Base-by-base conservation (phyloP, 2,797 vertebrate species). In the Etheostoma perlongum region DNA sequence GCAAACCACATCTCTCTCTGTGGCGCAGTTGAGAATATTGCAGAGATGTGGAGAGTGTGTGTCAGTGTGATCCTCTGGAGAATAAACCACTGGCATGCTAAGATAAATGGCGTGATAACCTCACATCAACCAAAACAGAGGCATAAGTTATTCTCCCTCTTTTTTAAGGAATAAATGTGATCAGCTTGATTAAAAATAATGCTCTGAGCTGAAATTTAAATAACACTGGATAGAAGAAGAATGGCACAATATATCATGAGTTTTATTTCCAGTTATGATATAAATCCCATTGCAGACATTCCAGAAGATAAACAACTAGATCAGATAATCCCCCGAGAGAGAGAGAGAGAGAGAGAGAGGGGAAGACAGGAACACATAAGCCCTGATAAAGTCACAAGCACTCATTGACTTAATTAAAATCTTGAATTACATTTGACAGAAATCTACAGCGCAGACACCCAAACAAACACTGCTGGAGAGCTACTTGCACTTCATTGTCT, bases 301-400 rank as follows among this genome's bases (percentile, higher is more conserved):
- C 75, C 18, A 11, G 52, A 30, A 70, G 44, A 63, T 36, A 46
- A 77, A 55, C 10, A 0, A 33, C 48, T 57, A 52, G 30, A 64
- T 61, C 36, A 55, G 42, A 55, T 76, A 60, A 78, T 78, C 49
- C 19, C 55, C 27, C n/a, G 36, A 15, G 5, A 42, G 36, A 60
- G 5, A 21, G 36, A 36, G 8, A 36, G 33, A 36, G 33, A 36
- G 53, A 14, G 12, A 7, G 10, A 19, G 16, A 15, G 11, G 33
- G 53, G 2, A 10, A 74, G 83, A 73, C 69, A 54, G 67, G 84
- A 80, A 89, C 88, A 89, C 63, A 70, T 89, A 91, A 91, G 87
- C 82, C 70, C 53, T 2, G 10, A 76, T 76, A 82, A 90, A 89
- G 74, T 83, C 86, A 65, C 58, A 52, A 21, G 59, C 75, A 55